Percentiles rank a stretch among this genome's conserved stretches.
These are phyloP conservation scores for Azorinus chamasolen DNA, from an alignment of 2,888 invertebrate genomes.

Conservation along the genomic window DNA sequence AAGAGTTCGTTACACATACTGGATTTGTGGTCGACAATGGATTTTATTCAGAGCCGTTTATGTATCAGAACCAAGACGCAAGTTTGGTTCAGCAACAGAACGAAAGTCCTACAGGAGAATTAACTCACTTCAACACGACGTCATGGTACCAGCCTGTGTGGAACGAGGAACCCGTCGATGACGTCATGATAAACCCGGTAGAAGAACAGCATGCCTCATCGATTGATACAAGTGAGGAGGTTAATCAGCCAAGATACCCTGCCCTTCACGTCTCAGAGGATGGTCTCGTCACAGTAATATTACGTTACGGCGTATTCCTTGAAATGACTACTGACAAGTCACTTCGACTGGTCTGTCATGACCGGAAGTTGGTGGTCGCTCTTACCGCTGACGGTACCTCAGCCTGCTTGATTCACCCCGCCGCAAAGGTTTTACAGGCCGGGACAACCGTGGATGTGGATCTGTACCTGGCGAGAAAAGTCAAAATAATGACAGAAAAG, in stretches of 20 bases:
- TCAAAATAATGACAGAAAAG: constrained; percentile 76
- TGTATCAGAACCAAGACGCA: too few species aligned
- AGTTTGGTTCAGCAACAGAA: too few species aligned
- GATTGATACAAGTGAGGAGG: too few species aligned
- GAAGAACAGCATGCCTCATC: too few species aligned
- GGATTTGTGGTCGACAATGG: too few species aligned
- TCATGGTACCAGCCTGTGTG: too few species aligned
- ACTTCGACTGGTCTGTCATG: constrained; percentile 86
- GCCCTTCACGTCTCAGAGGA: constrained; percentile 85
- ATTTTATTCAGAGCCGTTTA: too few species aligned
- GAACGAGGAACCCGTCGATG: too few species aligned
- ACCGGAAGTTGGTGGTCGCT: constrained; percentile 84
- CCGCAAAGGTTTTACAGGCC: constrained; percentile 85
- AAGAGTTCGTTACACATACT: too few species aligned
- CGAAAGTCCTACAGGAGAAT: too few species aligned
- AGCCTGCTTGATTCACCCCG: constrained; percentile 85
- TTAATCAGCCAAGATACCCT: constrained; percentile 72
- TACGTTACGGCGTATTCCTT: constrained; percentile 85
- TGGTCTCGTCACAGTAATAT: constrained; percentile 85
- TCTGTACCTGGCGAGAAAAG: constrained; percentile 78
- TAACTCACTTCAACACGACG: too few species aligned
- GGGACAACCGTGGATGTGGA: constrained; percentile 84
- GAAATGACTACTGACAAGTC: constrained; percentile 86
- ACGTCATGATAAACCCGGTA: too few species aligned
- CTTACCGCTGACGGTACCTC: constrained; percentile 83